Conservation (phyloP, 2,888 invertebrate genomes). For the Apomyelois bistriatella region DNA sequence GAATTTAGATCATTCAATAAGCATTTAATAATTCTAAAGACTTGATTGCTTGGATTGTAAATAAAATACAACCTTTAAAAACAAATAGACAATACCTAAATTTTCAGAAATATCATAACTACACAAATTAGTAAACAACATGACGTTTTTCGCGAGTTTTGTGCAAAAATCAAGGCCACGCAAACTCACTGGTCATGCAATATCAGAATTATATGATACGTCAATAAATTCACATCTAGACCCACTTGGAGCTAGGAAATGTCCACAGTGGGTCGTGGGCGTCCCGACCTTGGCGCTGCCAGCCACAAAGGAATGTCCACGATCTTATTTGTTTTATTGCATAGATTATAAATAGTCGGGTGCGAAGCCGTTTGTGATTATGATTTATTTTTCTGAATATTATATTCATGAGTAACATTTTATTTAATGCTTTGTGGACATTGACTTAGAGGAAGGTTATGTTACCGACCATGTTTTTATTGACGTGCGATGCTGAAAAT, state of each 20-base stretch:
- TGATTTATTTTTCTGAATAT: conserved; percentile 14
- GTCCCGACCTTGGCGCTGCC: conserved; percentile 53
- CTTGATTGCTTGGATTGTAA: no score
- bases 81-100: no score
- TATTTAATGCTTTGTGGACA: not conserved
- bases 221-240: conserved; percentile 29
- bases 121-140: not conserved
- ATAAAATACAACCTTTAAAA: no score
- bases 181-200: not conserved
- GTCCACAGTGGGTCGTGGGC: conserved; percentile 46
- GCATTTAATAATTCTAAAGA: no score
- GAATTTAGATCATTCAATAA: no score
- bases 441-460: not conserved
- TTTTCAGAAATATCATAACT: no score
- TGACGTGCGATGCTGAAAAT: not conserved
- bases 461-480: not conserved
- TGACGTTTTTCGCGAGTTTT: not conserved
- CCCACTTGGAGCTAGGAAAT: conserved; percentile 49
- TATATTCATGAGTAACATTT: not conserved
- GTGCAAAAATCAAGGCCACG: not conserved
- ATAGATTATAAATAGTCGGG: conserved; percentile 34
- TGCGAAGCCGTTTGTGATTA: conserved; percentile 11
- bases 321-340: conserved; percentile 43
- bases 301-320: conserved; percentile 53
- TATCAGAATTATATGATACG: conserved; percentile 6